Percentiles rank a stretch among this genome's conserved stretches.
phyloP scores from a whole-genome alignment of 2,888 invertebrate genomes.

The Cloeon dipterum region DNA sequence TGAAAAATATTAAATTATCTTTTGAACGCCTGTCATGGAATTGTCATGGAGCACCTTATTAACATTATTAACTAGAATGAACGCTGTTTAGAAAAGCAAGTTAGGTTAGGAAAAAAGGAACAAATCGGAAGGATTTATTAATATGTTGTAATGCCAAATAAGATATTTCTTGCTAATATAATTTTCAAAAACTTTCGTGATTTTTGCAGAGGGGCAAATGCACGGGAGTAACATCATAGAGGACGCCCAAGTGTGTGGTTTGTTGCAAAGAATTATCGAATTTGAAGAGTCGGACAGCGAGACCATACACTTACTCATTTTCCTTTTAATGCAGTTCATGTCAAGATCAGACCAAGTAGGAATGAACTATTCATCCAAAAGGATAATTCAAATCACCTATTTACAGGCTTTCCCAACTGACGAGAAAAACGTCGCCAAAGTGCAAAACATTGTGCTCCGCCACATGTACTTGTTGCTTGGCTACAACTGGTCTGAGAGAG shows the following conservation, averaged over 20 bases:
- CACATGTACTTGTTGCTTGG: conserved; percentile 84
- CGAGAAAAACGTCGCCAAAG: conserved; percentile 54
- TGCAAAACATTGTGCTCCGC: conserved; percentile 67
- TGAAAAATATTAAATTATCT: too few relatives aligned
- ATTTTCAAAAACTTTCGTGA: neutral
- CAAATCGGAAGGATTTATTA: too few relatives aligned
- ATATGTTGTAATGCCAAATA: too few relatives aligned
- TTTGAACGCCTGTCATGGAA: too few relatives aligned
- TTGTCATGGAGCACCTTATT: too few relatives aligned
- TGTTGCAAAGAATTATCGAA: conserved; percentile 74
- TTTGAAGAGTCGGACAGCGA: conserved; percentile 87
- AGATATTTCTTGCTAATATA: too few relatives aligned
- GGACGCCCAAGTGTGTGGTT: conserved; percentile 50
- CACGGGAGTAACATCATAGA: conserved; percentile 66
- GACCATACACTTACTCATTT: conserved; percentile 81
- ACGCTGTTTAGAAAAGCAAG: too few relatives aligned
- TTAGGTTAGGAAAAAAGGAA: too few relatives aligned
- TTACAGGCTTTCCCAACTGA: conserved; percentile 58
- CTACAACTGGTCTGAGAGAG: conserved; percentile 75
- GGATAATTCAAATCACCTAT: neutral
- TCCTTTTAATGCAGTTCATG: conserved; percentile 91
- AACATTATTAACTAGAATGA: too few relatives aligned
- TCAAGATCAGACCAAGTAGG: conserved; percentile 46
- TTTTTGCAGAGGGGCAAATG: conserved; percentile 46
- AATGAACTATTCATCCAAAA: conserved; percentile 4